Evolutionary conservation across 2,113 vertebrate species (phyloP), one percentile per base, ranked within the genome.

Genomic region (Xiphophorus maculatus): DNA sequence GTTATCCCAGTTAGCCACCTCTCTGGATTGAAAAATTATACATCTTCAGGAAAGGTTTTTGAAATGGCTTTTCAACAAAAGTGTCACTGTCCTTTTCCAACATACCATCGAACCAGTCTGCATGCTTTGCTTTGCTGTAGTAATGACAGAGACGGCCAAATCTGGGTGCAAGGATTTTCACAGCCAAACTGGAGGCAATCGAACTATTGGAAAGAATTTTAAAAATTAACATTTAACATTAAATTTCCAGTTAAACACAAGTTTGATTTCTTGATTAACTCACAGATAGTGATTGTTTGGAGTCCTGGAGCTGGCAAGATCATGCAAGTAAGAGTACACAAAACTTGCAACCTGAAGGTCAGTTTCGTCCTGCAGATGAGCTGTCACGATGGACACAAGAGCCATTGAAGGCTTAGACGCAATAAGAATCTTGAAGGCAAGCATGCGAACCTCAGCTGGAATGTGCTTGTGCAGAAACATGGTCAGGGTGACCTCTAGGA

Each of bases 331-430:
- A 62, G 96, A 95, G 69, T 94, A 96, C 7, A 91, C 87, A 10
- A 96, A 96, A 66, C 95, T 96, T 65, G 90, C 81, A 54, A 98
- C 89, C 32, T 97, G 91, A 68, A 94, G 33, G 77, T 94, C 93
- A 54, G 69, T 90, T 76, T 97, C 96, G 32, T 93, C 91, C 68
- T 90, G 76, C 14, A 95, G 90, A 73, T 92, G 90, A 0, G 90
- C 85, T 3, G 95, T 93, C 60, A 97, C 75, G 0, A 86, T 88
- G 30, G 86, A 94, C 37, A 97, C 90, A 37, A 95, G 69, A 37
- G 93, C 83, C 32, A 95, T 79, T 4, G 94, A 73, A 28, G 96
- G 96, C 71, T 93, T 95, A 0, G 95, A 92, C 73, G 96, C 94
- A 73, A 98, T 95, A 66, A 98, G 86, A 25, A 94, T 85, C 25